phyloP scores from a whole-genome alignment of 2,113 vertebrate genomes.

The Pomatostomus ruficeps region DNA sequence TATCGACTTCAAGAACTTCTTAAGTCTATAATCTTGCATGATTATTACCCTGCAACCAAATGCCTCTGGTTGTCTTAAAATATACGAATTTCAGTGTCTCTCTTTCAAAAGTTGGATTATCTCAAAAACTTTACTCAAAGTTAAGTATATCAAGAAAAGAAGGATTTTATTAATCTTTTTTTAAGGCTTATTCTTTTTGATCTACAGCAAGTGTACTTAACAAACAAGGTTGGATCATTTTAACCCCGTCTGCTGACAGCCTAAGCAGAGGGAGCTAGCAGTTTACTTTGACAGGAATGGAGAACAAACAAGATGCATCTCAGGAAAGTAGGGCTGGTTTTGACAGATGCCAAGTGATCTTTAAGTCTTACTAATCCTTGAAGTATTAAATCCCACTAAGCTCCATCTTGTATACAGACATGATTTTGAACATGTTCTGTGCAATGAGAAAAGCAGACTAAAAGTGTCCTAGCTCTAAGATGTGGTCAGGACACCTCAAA shows the following conservation, averaged over 20 bases:
- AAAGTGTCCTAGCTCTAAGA: neutral
- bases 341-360: neutral
- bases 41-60: neutral
- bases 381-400: neutral
- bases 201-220: neutral
- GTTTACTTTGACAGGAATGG: neutral
- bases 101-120: neutral
- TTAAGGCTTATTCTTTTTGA: neutral
- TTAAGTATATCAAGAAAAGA: neutral
- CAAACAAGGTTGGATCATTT: neutral
- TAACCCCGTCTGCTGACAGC: neutral
- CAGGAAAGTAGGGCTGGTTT: neutral
- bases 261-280: neutral
- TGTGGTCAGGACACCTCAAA: neutral
- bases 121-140: neutral
- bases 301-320: neutral
- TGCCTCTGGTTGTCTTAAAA: neutral
- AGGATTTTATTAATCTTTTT: neutral
- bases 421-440: neutral
- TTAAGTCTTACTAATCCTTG: neutral
- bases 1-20: constrained; percentile 1
- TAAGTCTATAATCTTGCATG: neutral
- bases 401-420: neutral
- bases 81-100: neutral
- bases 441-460: constrained; percentile 1